Evolutionary conservation across 1,140 invertebrate genomes (phyloP), one percentile per base, ranked within the genome.

Genomic region (Phocides pigmalion): DNA sequence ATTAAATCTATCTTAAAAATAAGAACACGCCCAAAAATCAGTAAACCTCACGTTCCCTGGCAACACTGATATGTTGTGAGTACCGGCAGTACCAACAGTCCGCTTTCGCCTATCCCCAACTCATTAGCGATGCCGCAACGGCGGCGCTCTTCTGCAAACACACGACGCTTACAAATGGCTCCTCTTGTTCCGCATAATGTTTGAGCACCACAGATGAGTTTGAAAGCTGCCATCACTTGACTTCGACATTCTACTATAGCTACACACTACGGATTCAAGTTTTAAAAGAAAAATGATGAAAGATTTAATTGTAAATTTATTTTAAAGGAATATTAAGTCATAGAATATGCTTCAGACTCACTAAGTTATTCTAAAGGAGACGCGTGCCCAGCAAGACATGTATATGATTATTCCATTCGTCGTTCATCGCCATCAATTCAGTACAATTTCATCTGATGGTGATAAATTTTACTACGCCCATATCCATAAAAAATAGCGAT

Each of bases 91-190:
- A 32, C 46, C 32, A 62, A 49, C 47, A 50, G 32, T 19, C 67
- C 46, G 62, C 82, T 83, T 85, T 81, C 79, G 68, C 80, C 81
- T 62, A 79, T 83, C 76, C 77, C 66, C 70, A 67, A 62, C 84
- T 87, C 84, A 87, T 87, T 87, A 87, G 79, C 66, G 66, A 82
- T 81, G 81, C 82, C 79, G 66, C 68, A 73, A 75, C 72, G 69
- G 50, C 79, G 72, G 50, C 79, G 72, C 81, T 77, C 81, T 77
- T 84, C 76, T 66, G 74, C 66, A 82, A 84, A 84, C 84, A 87
- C 82, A 83, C 70, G 72, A 66, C 79, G 84, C 77, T 62, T 84
- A 84, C 82, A 82, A 83, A 87, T 84, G 77, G 71, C 70, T 66
- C 63, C 70, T 70, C 70, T 78, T 73, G 66, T 72, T 69, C 58